phyloP scores from a whole-genome alignment of 1,140 invertebrate genomes.

The Cydia pomonella region DNA sequence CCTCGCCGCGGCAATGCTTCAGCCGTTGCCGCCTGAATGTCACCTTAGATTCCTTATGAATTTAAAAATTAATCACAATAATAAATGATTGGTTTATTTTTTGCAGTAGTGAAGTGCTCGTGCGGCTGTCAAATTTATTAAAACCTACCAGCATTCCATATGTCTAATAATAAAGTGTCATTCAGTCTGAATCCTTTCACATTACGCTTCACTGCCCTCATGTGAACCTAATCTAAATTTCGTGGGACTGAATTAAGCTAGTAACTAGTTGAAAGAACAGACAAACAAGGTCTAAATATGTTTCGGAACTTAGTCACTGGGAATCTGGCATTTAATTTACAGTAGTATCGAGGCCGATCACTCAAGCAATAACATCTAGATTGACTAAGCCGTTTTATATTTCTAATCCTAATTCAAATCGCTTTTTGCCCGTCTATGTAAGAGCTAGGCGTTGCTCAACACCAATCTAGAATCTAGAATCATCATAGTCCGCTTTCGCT shows the following conservation, averaged over 20 bases:
- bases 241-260: slow-evolving; percentile 14
- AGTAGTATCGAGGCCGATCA: slow-evolving; percentile 70
- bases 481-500: slow-evolving; percentile 66
- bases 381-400: slow-evolving; percentile 74
- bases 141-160: not conserved
- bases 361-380: slow-evolving; percentile 75
- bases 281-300: slow-evolving; percentile 40
- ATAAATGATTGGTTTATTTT: not conserved
- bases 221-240: slow-evolving; percentile 32
- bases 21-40: too few species aligned
- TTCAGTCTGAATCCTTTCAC: slow-evolving; percentile 14
- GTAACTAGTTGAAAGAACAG: slow-evolving; percentile 16
- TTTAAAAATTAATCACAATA: too few species aligned
- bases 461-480: slow-evolving; percentile 51
- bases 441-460: slow-evolving; percentile 54
- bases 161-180: slow-evolving; percentile 9
- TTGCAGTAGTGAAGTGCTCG: not conserved
- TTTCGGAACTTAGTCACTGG: slow-evolving; percentile 67
- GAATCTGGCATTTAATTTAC: slow-evolving; percentile 77
- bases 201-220: not conserved
- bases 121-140: not conserved
- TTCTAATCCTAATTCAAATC: slow-evolving; percentile 73
- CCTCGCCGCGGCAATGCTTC: too few species aligned
- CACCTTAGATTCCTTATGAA: too few species aligned
- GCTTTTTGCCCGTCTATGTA: slow-evolving; percentile 68